phyloP scores from a whole-genome alignment of 2,797 vertebrate genomes.

The Phyllotis vaccarum region DNA sequence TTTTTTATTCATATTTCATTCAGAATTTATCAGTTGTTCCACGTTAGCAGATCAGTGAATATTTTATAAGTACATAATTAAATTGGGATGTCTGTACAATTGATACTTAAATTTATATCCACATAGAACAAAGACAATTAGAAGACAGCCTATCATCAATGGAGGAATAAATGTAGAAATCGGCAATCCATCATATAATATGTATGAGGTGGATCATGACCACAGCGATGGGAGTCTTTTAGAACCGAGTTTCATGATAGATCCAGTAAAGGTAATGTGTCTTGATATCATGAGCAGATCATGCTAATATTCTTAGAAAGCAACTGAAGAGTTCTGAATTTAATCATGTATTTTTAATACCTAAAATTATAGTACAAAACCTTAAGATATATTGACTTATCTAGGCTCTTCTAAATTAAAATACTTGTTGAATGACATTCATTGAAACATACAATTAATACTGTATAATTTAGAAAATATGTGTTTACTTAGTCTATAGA shows the following conservation, averaged over 20 bases:
- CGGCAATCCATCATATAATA: conserved; percentile 98
- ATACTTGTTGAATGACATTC: not conserved
- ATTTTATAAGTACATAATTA: not conserved
- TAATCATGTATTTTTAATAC: not conserved
- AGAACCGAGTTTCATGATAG: conserved; percentile 95
- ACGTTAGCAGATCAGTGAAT: conserved; percentile 4
- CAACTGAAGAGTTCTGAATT: not conserved
- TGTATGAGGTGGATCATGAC: conserved; percentile 97
- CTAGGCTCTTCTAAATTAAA: not conserved
- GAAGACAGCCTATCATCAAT: conserved; percentile 98
- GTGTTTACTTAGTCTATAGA: not conserved
- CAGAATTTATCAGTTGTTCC: not conserved
- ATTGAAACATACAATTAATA: not conserved
- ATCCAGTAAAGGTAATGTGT: conserved; percentile 94
- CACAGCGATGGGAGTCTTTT: conserved; percentile 95
- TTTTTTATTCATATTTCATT: not conserved
- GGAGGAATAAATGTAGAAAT: conserved; percentile 99
- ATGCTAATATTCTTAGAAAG: not conserved
- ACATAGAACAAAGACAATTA: conserved; percentile 96
- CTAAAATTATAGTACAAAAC: not conserved
- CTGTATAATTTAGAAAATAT: not conserved
- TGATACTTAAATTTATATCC: not conserved
- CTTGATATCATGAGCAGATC: not conserved
- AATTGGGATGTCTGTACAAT: not conserved
- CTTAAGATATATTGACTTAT: not conserved